Evolutionary conservation across 2,888 invertebrate species (phyloP).

Genomic region (Bedellia somnulentella): DNA sequence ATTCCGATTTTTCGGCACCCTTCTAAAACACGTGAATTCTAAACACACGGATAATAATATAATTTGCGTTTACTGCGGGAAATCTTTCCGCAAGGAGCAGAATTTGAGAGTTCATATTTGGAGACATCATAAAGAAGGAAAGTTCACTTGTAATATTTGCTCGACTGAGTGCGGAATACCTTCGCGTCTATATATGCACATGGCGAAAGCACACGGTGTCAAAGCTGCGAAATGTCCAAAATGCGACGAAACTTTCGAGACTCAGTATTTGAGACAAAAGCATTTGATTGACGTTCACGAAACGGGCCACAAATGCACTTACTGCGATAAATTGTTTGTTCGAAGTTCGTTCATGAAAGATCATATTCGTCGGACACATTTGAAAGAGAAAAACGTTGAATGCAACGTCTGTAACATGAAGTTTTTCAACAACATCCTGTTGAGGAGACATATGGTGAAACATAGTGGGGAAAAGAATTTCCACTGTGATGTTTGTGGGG

Average conservation of each 20-base stretch:
- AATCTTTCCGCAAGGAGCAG: slow-evolving; percentile 43
- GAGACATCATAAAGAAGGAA: slow-evolving; percentile 42
- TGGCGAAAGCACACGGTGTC: slow-evolving; percentile 45
- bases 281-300: slow-evolving; percentile 57
- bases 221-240: slow-evolving; percentile 46
- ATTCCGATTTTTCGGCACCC: slow-evolving; percentile 44
- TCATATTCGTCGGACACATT: slow-evolving; percentile 39
- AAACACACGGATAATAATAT: slow-evolving; percentile 47
- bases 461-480: slow-evolving; percentile 58
- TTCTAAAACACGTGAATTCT: slow-evolving; percentile 45
- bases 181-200: slow-evolving; percentile 46
- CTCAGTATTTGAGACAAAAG: slow-evolving; percentile 51
- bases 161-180: slow-evolving; percentile 44
- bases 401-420: slow-evolving; percentile 46
- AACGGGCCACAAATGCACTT: slow-evolving; percentile 41
- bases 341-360: slow-evolving; percentile 42
- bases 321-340: slow-evolving; percentile 42
- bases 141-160: slow-evolving; percentile 42
- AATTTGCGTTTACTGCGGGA: slow-evolving; percentile 47
- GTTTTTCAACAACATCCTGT: slow-evolving; percentile 43
- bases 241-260: slow-evolving; percentile 47
- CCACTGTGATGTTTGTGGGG: slow-evolving; percentile 64
- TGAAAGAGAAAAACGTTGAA: slow-evolving; percentile 46
- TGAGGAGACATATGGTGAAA: slow-evolving; percentile 44
- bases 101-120: slow-evolving; percentile 46